Percentiles rank a stretch among this genome's conserved stretches.
phyloP scores from a whole-genome alignment of 2,113 vertebrate species.

The Eulemur macaco region DNA sequence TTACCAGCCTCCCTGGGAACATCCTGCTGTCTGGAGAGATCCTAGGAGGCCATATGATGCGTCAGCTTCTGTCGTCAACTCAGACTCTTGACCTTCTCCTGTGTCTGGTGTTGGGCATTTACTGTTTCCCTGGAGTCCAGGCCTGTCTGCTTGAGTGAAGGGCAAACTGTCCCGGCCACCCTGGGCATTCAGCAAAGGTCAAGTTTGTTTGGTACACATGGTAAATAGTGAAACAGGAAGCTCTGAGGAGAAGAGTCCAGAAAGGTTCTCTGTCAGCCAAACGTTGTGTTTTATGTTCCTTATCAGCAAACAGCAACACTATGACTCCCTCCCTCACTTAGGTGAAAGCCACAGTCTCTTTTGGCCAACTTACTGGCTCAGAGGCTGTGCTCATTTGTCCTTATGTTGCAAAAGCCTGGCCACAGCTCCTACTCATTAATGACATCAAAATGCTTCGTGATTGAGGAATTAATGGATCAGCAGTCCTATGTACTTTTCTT shows the following conservation, averaged over 20 bases:
- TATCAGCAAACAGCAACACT: background rate
- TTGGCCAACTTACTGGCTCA: background rate
- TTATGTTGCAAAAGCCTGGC: background rate
- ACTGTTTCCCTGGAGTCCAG: background rate
- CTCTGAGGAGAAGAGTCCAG: background rate
- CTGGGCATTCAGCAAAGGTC: background rate
- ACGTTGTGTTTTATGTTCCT: background rate
- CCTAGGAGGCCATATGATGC: rapidly evolving
- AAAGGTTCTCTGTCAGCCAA: background rate
- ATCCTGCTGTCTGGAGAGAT: rapidly evolving
- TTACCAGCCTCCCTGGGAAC: background rate
- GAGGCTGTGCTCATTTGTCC: rapidly evolving
- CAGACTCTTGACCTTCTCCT: background rate
- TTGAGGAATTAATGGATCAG: background rate
- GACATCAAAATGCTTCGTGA: background rate
- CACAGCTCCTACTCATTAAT: background rate
- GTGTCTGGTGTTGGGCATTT: background rate
- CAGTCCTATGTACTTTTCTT: background rate
- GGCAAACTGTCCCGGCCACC: background rate
- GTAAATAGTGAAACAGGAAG: background rate
- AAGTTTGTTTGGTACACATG: background rate
- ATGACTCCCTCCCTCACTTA: rapidly evolving
- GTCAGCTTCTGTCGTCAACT: background rate
- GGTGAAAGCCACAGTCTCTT: background rate
- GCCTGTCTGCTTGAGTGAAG: background rate